phyloP scores from a whole-genome alignment of 2,888 invertebrate species.

The Drosophila picticornis region DNA sequence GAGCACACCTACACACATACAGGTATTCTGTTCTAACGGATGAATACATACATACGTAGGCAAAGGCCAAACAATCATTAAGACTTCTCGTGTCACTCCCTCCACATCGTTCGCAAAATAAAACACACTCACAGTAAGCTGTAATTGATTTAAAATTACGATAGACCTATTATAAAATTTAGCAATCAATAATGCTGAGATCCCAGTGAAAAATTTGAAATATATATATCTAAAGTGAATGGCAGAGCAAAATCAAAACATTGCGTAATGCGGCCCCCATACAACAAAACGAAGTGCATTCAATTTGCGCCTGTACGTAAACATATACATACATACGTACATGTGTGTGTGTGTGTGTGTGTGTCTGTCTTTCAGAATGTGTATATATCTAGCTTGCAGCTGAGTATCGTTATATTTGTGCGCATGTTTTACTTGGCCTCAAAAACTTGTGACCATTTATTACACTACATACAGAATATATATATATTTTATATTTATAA shows the following conservation, averaged over 20 bases:
- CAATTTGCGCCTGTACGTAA: conserved; percentile 41
- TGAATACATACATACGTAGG: conserved; percentile 54
- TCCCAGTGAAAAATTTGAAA: background rate
- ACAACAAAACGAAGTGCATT: conserved; percentile 62
- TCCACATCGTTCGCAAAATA: conserved; percentile 40
- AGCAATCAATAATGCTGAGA: background rate
- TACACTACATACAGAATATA: conserved; percentile 7
- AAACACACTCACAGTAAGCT: conserved; percentile 58
- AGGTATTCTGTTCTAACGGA: conserved; percentile 41
- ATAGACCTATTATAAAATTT: background rate
- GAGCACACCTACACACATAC: conserved; percentile 9
- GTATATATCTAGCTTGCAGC: conserved; percentile 44
- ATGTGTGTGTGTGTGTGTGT: conserved; percentile 12
- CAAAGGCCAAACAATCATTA: conserved; percentile 68
- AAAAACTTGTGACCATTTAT: conserved; percentile 57
- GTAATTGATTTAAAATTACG: conserved; percentile 18
- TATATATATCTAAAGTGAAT: conserved; percentile 31
- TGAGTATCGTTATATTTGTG: conserved; percentile 51
- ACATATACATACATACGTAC: conserved; percentile 9
- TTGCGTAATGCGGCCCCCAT: conserved; percentile 63
- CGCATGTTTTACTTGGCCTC: conserved; percentile 68
- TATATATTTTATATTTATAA: background rate
- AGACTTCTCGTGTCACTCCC: conserved; percentile 34
- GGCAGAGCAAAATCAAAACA: conserved; percentile 51
- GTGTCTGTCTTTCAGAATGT: conserved; percentile 18